A percentile compares a stretch with the other conserved stretches of the same genome.
Conservation (phyloP, 2,888 invertebrate genomes). For the Cephus spinipes region DNA sequence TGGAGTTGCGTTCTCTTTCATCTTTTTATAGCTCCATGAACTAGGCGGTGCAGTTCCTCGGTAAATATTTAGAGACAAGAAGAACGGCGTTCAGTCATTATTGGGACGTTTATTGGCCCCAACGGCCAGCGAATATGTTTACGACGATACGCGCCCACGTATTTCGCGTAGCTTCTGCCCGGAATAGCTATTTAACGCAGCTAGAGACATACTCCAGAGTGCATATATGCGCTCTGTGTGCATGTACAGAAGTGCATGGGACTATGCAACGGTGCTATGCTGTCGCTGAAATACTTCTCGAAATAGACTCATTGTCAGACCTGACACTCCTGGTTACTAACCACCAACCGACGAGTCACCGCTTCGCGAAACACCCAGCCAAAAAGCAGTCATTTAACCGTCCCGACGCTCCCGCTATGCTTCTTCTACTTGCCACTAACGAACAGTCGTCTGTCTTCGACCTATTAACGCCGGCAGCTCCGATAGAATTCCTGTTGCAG, state of each 20-base stretch:
- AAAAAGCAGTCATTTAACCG: neutral
- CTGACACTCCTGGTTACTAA: neutral
- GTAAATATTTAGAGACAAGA: conserved; percentile 52
- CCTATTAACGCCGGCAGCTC: neutral
- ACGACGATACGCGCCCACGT: conserved; percentile 35
- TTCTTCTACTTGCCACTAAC: neutral
- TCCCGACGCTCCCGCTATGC: neutral
- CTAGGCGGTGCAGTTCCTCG: conserved; percentile 26
- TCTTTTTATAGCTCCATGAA: conserved; percentile 43
- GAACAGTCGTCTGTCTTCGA: neutral
- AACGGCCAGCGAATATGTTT: conserved; percentile 38
- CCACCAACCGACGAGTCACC: neutral
- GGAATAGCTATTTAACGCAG: conserved; percentile 46
- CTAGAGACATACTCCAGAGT: conserved; percentile 15
- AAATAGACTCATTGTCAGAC: conserved; percentile 9
- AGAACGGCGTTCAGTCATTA: conserved; percentile 50
- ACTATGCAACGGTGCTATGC: neutral
- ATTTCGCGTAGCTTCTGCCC: conserved; percentile 33
- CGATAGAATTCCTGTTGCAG: neutral
- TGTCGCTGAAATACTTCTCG: conserved; percentile 2
- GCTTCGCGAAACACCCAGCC: neutral
- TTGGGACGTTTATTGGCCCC: conserved; percentile 54
- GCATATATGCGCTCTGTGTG: conserved; percentile 8
- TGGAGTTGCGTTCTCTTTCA: conserved; percentile 33
- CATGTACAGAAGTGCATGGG: neutral